Evolutionary conservation across 2,113 vertebrate species (phyloP), one percentile per base, ranked within the genome.

Genomic region (Phrynocephalus versicolor): DNA sequence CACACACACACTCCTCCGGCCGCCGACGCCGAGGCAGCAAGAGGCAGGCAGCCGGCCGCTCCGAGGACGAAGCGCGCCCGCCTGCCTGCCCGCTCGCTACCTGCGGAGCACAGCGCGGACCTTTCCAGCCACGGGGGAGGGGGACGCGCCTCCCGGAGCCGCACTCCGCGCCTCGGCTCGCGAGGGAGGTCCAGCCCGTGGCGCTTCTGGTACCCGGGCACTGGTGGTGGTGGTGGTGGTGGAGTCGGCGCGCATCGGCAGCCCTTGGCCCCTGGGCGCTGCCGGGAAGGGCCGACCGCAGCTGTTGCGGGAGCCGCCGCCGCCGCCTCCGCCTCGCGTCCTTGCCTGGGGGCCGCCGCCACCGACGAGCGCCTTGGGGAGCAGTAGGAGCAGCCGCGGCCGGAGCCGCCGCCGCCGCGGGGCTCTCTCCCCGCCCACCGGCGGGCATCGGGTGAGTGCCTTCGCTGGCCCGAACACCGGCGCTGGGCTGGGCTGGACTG

Each of bases 361-460:
- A 39, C 19, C 35, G 23, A 41, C 55, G 6, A 3, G 3, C n/a
- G 12, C 15, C 30, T 82, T 85, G 74, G 51, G 19, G 35, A 37
- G 33, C 81, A 21, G 51, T 10, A 51, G 45, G 5, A 10, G 45
- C 45, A 27, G 45, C 23, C 30, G 73, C 73, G 39, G 14, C 7
- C 25, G 41, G 1, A 25, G 23, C 73, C 10, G 27, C 12, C 33
- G 7, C 69, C 16, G 6, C 19, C 16, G 55, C 69, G 27, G 23
- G 21, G 13, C n/a, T 21, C 67, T n/a, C 35, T 18, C 35, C 15
- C 21, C 39, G 75, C 62, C n/a, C n/a, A n/a, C n/a, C n/a, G n/a
- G 67, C 19, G 35, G 55, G 84, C 83, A 2, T 16, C 76, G 87
- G 91, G 93, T 94, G 86, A 93, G 94, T 92, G 89, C 79, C 33